A percentile compares a stretch with the other conserved stretches of the same genome.
Conservation (phyloP, 2,113 vertebrate species). For the Eolophus roseicapilla region DNA sequence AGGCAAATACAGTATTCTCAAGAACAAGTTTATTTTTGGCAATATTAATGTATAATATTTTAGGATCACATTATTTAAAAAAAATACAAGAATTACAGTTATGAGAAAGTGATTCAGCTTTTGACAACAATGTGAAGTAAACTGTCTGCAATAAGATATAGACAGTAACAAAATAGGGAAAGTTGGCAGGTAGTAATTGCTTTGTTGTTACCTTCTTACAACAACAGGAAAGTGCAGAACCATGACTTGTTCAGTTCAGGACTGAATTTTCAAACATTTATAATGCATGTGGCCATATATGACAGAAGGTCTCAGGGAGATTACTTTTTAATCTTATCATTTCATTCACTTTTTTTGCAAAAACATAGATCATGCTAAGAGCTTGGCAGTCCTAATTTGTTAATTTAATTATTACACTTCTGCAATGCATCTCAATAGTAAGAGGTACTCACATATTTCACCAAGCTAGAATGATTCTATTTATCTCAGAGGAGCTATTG, state of each 20-base stretch:
- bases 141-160: background rate
- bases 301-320: background rate
- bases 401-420: slow-evolving; percentile 39
- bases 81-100: background rate
- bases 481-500: slow-evolving; percentile 31
- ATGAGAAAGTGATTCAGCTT: background rate
- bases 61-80: background rate
- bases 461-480: background rate
- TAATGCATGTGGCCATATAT: background rate
- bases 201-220: background rate
- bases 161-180: background rate
- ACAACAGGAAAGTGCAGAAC: background rate
- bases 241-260: background rate
- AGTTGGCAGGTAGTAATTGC: background rate
- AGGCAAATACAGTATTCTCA: background rate
- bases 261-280: background rate
- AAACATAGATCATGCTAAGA: background rate
- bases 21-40: background rate
- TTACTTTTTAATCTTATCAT: background rate
- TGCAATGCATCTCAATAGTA: background rate
- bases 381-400: slow-evolving; percentile 5
- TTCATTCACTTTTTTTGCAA: background rate
- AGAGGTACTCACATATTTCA: slow-evolving; percentile 15
- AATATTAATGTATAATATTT: background rate
- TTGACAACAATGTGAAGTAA: background rate